Conservation (phyloP, 2,113 vertebrate genomes). For the Leptobrachium ailaonicum region DNA sequence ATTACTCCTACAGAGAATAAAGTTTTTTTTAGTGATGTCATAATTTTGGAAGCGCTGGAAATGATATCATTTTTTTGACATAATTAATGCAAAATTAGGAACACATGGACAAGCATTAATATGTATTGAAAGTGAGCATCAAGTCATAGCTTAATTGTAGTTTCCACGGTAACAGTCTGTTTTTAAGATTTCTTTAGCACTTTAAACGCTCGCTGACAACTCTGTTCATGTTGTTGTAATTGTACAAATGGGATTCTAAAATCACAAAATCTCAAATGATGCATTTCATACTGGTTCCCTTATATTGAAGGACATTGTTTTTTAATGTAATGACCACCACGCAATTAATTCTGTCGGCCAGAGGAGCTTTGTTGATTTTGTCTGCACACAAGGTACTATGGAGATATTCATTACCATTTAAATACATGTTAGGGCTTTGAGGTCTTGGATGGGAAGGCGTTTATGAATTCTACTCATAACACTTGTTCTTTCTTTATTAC, state of each 20-base stretch:
- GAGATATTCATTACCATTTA: too few species aligned
- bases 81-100: constrained; percentile 80
- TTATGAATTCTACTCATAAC: too few species aligned
- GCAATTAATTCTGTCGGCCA: too few species aligned
- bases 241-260: constrained; percentile 50
- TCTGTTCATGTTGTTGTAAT: constrained; percentile 54
- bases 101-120: constrained; percentile 77
- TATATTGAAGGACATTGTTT: too few species aligned
- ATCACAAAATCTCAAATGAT: constrained; percentile 2
- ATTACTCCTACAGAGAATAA: constrained; percentile 64
- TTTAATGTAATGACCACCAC: too few species aligned
- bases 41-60: constrained; percentile 69
- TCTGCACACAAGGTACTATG: too few species aligned
- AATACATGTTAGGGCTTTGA: too few species aligned
- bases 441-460: too few species aligned
- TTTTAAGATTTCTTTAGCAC: constrained; percentile 50
- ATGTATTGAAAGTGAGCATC: constrained; percentile 68
- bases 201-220: constrained; percentile 57
- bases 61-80: constrained; percentile 78
- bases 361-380: too few species aligned
- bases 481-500: too few species aligned
- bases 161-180: constrained; percentile 64
- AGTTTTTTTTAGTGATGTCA: constrained; percentile 80
- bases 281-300: background rate
- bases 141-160: constrained; percentile 60